phyloP scores from a whole-genome alignment of 2,888 invertebrate genomes.

The Drosophila pullipes region DNA sequence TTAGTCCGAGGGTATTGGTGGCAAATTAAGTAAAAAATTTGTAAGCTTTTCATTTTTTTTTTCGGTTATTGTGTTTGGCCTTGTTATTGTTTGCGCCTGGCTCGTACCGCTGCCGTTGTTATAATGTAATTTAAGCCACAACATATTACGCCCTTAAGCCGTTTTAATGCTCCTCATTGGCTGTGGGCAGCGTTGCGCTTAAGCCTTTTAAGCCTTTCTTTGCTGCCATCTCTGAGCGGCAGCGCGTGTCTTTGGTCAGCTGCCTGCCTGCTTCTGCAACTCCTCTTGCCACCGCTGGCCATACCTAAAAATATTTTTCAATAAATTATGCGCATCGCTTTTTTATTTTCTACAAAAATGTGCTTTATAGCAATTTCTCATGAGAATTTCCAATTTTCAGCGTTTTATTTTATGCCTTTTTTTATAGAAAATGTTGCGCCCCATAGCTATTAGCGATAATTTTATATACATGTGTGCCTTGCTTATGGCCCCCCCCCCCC shows the following conservation, averaged over 20 bases:
- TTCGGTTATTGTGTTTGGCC: conserved; percentile 54
- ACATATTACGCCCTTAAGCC: conserved; percentile 76
- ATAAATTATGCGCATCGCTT: conserved; percentile 50
- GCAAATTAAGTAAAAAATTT: conserved; percentile 42
- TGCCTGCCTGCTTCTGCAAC: neutral
- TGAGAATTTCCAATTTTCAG: conserved; percentile 52
- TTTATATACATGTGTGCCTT: conserved; percentile 52
- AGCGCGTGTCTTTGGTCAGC: conserved; percentile 38
- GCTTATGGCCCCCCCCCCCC: neutral
- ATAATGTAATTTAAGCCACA: conserved; percentile 76
- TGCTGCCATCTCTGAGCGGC: conserved; percentile 18
- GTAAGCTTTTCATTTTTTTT: conserved; percentile 35
- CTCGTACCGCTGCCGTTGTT: conserved; percentile 29
- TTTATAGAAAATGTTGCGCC: conserved; percentile 24
- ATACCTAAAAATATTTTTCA: conserved; percentile 36
- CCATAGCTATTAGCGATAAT: conserved; percentile 57
- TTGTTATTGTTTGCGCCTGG: conserved; percentile 51
- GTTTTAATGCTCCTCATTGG: conserved; percentile 74
- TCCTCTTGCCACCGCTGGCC: neutral
- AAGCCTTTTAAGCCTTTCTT: conserved; percentile 66
- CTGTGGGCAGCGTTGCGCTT: conserved; percentile 50
- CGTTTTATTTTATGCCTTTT: conserved; percentile 45
- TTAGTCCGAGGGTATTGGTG: conserved; percentile 33
- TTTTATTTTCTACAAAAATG: conserved; percentile 15
- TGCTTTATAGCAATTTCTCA: conserved; percentile 46